phyloP scores from a whole-genome alignment of 2,113 vertebrate species.

The Lagenorhynchus albirostris region DNA sequence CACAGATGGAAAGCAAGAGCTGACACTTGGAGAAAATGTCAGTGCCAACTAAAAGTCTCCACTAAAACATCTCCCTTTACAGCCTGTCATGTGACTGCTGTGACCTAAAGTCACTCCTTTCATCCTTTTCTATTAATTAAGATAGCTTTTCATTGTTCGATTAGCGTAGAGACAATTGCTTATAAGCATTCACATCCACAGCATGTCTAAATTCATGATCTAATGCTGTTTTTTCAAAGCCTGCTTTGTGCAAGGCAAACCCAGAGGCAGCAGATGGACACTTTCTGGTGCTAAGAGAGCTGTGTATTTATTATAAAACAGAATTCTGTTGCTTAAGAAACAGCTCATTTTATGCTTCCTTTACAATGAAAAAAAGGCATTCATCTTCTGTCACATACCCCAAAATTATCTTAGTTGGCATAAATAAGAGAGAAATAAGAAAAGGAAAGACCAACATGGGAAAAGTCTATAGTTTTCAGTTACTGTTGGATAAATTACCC shows the following conservation, averaged over 20 bases:
- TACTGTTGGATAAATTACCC: not conserved
- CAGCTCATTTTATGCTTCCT: not conserved
- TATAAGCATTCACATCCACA: not conserved
- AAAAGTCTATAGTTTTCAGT: not conserved
- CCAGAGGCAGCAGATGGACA: not conserved
- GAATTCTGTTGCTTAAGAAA: slow-evolving; percentile 29
- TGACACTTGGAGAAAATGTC: not conserved
- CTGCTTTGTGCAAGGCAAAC: not conserved
- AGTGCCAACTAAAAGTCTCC: not conserved
- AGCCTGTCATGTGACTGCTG: not conserved
- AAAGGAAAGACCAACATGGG: not conserved
- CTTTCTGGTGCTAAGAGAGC: not conserved
- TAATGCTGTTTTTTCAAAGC: not conserved
- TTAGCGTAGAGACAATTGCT: not conserved
- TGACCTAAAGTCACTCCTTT: not conserved
- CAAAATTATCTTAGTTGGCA: slow-evolving; percentile 25
- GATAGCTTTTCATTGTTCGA: not conserved
- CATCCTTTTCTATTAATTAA: slow-evolving; percentile 40
- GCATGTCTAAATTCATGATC: not conserved
- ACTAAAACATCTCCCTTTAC: not conserved
- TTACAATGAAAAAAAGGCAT: slow-evolving; percentile 24
- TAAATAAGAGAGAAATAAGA: slow-evolving; percentile 33
- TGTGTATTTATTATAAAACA: slow-evolving; percentile 31
- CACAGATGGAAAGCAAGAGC: not conserved
- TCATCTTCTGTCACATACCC: not conserved